Evolutionary conservation across 2,888 invertebrate genomes (phyloP).

Genomic region (Copidosoma aretas): DNA sequence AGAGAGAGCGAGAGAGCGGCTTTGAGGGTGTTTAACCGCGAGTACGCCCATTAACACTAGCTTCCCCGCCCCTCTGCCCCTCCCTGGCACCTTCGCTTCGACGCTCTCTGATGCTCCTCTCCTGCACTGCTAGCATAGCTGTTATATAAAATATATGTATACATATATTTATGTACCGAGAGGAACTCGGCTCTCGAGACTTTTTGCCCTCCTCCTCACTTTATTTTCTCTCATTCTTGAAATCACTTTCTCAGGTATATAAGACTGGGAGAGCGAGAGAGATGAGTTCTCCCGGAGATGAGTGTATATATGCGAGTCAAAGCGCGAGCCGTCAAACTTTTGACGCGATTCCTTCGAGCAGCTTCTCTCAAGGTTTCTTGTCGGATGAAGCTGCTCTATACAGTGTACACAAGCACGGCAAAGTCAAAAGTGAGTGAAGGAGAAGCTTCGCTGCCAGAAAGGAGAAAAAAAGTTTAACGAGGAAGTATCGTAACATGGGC

Average conservation of each 20-base stretch:
- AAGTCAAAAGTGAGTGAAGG: constrained; percentile 3
- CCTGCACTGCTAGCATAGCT: too few species aligned
- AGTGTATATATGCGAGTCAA: constrained; percentile 1
- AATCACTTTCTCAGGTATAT: background rate
- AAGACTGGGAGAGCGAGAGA: background rate
- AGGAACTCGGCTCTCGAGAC: constrained; percentile 24
- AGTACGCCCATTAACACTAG: constrained; percentile 63
- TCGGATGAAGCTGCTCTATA: background rate
- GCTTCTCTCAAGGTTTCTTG: constrained; percentile 10
- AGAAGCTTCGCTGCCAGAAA: background rate
- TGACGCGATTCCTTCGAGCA: constrained; percentile 24
- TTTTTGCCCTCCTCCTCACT: constrained; percentile 38
- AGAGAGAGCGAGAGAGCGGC: too few species aligned
- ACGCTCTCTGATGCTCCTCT: background rate
- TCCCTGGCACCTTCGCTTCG: constrained; percentile 17
- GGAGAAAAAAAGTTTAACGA: background rate
- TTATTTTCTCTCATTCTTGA: constrained; percentile 14
- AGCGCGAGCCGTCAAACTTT: constrained; percentile 36
- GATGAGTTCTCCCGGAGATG: background rate
- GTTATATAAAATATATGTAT: too few species aligned
- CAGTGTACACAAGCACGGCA: background rate
- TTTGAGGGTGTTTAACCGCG: constrained; percentile 61
- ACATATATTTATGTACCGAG: too few species aligned
- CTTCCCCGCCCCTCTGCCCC: constrained; percentile 41
- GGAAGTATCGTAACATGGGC: background rate